Percentiles rank a stretch among this genome's conserved stretches.
Conservation (phyloP, 1,140 invertebrate species). For the Drosophila yakuba region DNA sequence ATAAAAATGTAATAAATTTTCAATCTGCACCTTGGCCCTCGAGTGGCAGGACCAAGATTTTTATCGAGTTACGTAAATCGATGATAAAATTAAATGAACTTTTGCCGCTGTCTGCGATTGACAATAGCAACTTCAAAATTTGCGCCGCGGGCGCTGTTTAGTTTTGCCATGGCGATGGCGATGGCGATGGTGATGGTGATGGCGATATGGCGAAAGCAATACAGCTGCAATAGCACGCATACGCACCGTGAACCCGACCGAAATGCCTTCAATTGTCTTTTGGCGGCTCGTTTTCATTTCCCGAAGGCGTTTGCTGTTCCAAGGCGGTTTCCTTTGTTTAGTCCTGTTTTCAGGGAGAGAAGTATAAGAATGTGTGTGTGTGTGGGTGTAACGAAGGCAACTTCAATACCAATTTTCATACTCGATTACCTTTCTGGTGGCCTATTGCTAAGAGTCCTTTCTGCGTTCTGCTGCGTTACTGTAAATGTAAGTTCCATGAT, state of each 20-base stretch:
- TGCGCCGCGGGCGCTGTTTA: conserved; percentile 55
- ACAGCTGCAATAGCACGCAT: conserved; percentile 63
- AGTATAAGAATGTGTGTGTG: neutral
- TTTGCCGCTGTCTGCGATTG: conserved; percentile 54
- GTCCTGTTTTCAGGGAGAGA: neutral
- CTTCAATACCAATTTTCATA: conserved; percentile 81
- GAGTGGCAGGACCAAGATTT: conserved; percentile 53
- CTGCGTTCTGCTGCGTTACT: conserved; percentile 32
- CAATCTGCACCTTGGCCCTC: conserved; percentile 64
- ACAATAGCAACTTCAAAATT: conserved; percentile 60
- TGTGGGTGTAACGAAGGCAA: conserved; percentile 4
- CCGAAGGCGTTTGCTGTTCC: conserved; percentile 17
- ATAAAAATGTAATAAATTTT: conserved; percentile 84
- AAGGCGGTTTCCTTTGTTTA: conserved; percentile 25
- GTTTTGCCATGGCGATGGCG: conserved; percentile 34
- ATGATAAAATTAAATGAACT: conserved; percentile 78
- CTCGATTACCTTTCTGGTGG: conserved; percentile 74
- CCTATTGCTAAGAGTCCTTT: conserved; percentile 45
- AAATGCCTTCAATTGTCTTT: conserved; percentile 58
- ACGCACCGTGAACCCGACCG: conserved; percentile 49
- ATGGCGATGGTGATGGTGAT: neutral
- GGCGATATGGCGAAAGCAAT: conserved; percentile 14
- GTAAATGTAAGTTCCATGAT: conserved; percentile 28
- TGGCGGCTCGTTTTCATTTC: conserved; percentile 61
- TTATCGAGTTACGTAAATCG: conserved; percentile 78